Percentiles rank a stretch among this genome's conserved stretches.
Evolutionary conservation across 2,113 vertebrate species (phyloP).

Genomic region (Sisor rabdophorus): DNA sequence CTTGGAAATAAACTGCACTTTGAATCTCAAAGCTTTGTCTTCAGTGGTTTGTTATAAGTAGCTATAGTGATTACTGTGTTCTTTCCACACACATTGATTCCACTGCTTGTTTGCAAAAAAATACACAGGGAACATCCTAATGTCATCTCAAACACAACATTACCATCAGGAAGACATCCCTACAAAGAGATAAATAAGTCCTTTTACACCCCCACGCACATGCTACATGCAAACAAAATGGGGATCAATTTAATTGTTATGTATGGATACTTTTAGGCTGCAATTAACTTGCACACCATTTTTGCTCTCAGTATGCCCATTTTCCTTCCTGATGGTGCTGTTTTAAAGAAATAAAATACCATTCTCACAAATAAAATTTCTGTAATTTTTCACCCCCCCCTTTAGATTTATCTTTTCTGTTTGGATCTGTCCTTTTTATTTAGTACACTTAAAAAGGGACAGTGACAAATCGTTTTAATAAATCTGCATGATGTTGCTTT

Average conservation of each 20-base stretch:
- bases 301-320: slow-evolving; percentile 10
- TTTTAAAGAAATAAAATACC: not conserved
- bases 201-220: not conserved
- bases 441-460: not conserved
- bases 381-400: not conserved
- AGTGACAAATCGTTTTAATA: not conserved
- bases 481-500: not conserved
- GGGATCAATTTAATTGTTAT: slow-evolving; percentile 11
- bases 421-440: not conserved
- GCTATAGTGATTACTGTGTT: not conserved
- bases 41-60: too few relatives aligned
- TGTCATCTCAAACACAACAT: not conserved
- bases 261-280: slow-evolving; percentile 7
- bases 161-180: not conserved
- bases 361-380: too few relatives aligned
- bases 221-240: not conserved
- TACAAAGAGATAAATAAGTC: slow-evolving; percentile 1
- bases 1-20: too few relatives aligned
- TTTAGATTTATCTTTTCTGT: not conserved
- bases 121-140: not conserved
- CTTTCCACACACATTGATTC: not conserved
- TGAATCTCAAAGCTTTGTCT: too few relatives aligned
- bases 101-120: not conserved
- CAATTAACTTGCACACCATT: slow-evolving; percentile 12
- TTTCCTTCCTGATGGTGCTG: not conserved